phyloP scores from a whole-genome alignment of 2,888 invertebrate species.

The Apocheima hispidaria region DNA sequence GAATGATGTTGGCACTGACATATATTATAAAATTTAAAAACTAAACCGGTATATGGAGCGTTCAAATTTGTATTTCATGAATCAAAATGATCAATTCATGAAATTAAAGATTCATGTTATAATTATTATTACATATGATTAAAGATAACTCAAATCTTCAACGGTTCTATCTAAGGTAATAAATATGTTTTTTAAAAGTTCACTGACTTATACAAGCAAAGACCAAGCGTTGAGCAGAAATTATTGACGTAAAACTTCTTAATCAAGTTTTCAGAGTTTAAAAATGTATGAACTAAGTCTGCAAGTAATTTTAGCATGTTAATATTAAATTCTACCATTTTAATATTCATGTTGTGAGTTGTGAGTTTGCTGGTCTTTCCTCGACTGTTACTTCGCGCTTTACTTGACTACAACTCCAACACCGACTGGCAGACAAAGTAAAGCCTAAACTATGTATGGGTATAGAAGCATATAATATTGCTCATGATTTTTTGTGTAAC shows the following conservation, averaged over 20 bases:
- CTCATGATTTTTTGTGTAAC: too few species aligned
- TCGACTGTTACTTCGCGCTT: too few species aligned
- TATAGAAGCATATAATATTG: too few species aligned
- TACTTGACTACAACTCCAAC: too few species aligned
- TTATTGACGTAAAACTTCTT: slow-evolving; percentile 12
- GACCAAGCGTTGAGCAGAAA: slow-evolving; percentile 3
- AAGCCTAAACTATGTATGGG: too few species aligned
- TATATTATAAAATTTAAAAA: background rate
- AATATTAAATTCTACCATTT: slow-evolving; percentile 8
- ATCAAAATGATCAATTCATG: background rate
- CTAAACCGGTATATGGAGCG: background rate
- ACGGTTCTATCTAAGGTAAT: too few species aligned
- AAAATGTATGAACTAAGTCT: slow-evolving; percentile 22
- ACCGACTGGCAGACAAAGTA: too few species aligned
- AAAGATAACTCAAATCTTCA: background rate
- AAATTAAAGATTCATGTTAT: background rate
- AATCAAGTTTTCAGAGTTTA: slow-evolving; percentile 24
- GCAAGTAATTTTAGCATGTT: slow-evolving; percentile 9
- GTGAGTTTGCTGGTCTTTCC: too few species aligned
- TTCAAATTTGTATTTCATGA: too few species aligned
- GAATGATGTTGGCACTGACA: background rate
- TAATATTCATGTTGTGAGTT: slow-evolving; percentile 5
- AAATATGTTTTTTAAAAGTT: slow-evolving; percentile 5
- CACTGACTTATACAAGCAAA: background rate
- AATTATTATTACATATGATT: background rate